Base-by-base conservation (phyloP, 2,113 vertebrate species). In the Ardeotis arabs region DNA sequence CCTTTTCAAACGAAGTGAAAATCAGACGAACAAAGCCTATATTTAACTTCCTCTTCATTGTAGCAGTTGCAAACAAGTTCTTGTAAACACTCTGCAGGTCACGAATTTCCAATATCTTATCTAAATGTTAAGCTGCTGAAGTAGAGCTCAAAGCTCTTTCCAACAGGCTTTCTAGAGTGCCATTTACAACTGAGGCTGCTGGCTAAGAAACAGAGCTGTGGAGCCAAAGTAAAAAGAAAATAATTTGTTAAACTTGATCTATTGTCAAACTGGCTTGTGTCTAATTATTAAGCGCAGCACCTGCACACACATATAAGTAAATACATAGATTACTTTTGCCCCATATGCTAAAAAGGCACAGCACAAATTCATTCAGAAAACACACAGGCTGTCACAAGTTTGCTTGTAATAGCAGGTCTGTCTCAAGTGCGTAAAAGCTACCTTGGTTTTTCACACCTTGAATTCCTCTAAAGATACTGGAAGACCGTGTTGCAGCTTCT, bases 41-140 rank as follows among this genome's bases (percentile, higher is more conserved):
- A 90, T 90, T 96, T 92, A 90, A 88, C 85, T 83, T 90, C 70
- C 75, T 72, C 56, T 88, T 92, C 79, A 83, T 75, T 41, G 55
- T 78, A 77, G 47, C 50, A 39, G 45, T 28, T 8, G 0, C 87
- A 92, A 95, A 93, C 76, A 88, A 89, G 83, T 29, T 77, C 63
- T 29, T 87, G 55, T 79, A 91, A 93, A 78, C 77, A 64, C 73
- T 31, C 68, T 2, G 49, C 79, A 90, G 72, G 80, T 84, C 93
- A 95, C 79, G 82, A 59, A 94, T 84, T 70, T 84, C 73, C 76
- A 91, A 0, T 59, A 86, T 78, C 94, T 95, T 93, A 95, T 82
- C 94, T 94, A 44, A 80, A 95, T 25, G 77, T 75, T 97, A 95
- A 93, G 64, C 89, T 92, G 70, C 84, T 95, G 87, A 95, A 95